Conservation (phyloP, 2,888 invertebrate species). For the Toxonevra muliebris region DNA sequence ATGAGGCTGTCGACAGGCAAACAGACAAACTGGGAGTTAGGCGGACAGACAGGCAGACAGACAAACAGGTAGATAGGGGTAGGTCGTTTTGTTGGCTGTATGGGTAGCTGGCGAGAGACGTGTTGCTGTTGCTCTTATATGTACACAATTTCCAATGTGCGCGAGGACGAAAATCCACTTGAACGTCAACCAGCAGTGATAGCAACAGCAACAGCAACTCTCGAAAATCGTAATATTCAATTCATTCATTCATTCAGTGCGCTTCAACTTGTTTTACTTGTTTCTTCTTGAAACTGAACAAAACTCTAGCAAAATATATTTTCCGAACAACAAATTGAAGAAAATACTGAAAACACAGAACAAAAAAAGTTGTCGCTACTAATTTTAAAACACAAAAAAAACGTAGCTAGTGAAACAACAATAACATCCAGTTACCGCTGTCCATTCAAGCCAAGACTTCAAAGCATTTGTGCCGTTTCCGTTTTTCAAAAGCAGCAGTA, state of each 20-base stretch:
- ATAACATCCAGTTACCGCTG: not conserved
- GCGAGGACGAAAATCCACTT: conserved; percentile 8
- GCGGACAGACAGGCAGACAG: not conserved
- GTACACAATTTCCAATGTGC: conserved; percentile 4
- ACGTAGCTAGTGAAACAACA: not conserved
- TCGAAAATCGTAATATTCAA: not conserved
- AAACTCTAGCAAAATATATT: conserved; percentile 4
- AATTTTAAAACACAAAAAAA: not conserved
- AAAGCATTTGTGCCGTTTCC: conserved; percentile 32
- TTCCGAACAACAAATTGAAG: conserved; percentile 36
- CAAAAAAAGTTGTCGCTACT: not conserved
- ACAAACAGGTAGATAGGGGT: not conserved
- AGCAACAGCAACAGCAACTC: not conserved
- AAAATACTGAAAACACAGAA: conserved; percentile 23
- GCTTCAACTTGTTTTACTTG: conserved; percentile 17
- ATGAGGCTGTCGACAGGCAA: no score
- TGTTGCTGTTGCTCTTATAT: not conserved
- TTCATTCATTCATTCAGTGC: conserved; percentile 8
- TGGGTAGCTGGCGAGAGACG: no score
- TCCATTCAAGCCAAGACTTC: conserved; percentile 6
- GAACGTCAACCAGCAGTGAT: not conserved
- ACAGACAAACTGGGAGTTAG: not conserved
- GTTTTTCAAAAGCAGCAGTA: conserved; percentile 1
- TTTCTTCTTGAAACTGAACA: not conserved
- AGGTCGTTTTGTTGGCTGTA: no score